Evolutionary conservation across 2,888 invertebrate species (phyloP).

Genomic region (Macropis europaea): DNA sequence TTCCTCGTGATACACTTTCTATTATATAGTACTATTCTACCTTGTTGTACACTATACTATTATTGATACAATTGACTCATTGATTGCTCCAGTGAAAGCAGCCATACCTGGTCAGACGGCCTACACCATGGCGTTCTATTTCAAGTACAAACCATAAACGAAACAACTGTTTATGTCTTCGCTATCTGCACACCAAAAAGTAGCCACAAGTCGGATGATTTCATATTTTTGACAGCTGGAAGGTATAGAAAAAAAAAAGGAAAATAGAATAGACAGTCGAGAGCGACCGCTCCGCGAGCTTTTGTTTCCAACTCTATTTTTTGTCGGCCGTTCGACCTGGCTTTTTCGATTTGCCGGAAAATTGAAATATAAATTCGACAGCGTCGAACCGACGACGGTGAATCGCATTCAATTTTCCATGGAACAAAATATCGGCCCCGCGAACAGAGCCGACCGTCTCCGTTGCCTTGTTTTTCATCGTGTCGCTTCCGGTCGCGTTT

Average conservation of each 20-base stretch:
- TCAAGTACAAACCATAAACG: no score
- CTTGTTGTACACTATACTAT: no score
- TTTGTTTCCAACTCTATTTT: background rate
- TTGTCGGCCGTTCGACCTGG: background rate
- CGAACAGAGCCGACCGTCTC: background rate
- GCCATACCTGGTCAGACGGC: no score
- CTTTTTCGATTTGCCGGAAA: constrained; percentile 20
- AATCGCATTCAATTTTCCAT: constrained; percentile 24
- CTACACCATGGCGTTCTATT: no score
- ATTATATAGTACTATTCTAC: no score
- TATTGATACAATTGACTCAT: no score
- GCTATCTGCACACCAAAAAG: no score
- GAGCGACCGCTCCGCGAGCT: background rate
- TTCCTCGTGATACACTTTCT: no score
- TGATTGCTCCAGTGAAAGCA: no score
- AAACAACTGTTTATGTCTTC: no score
- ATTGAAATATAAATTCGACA: constrained; percentile 35
- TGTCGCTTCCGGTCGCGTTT: background rate
- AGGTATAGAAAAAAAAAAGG: background rate
- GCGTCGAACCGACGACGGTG: background rate
- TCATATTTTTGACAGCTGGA: no score
- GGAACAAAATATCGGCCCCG: background rate
- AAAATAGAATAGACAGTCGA: background rate
- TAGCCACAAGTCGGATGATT: no score
- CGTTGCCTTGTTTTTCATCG: constrained; percentile 22